Conservation (phyloP, 2,888 invertebrate species). For the Norana najaformis region DNA sequence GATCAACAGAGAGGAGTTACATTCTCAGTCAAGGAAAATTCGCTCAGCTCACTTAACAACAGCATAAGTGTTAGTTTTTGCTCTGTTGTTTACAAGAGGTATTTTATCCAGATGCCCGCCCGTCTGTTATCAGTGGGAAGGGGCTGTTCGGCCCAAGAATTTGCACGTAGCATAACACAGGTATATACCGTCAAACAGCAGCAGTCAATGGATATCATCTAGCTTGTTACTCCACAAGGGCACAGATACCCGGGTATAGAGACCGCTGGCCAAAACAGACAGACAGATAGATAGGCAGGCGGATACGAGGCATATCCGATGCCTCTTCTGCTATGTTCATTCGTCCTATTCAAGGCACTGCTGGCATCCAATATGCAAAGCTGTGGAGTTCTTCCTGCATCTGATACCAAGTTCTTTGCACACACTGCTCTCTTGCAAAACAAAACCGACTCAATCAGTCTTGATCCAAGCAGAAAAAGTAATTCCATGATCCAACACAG, state of each 20-base stretch:
- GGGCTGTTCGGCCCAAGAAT: background rate
- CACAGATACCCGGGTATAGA: background rate
- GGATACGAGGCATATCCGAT: background rate
- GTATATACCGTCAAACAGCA: background rate
- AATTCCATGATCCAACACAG: constrained; percentile 5
- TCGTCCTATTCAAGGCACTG: background rate
- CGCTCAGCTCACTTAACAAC: constrained; percentile 3
- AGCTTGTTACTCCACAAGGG: constrained; percentile 2
- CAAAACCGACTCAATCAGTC: background rate
- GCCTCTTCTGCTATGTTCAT: background rate
- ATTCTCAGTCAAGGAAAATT: background rate
- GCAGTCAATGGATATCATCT: constrained; percentile 9
- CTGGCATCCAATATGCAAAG: background rate
- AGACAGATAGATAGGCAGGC: background rate
- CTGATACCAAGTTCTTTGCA: background rate
- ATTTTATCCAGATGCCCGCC: background rate
- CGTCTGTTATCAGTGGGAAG: constrained; percentile 1
- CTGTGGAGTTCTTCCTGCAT: background rate
- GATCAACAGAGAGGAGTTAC: background rate
- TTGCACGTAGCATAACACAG: background rate
- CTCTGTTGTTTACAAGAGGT: constrained; percentile 5
- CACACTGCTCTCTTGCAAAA: background rate
- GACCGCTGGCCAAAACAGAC: background rate
- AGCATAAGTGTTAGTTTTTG: constrained; percentile 5
- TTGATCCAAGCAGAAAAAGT: background rate